These are phyloP conservation scores for Oryctes rhinoceros DNA, from an alignment of 1,140 invertebrate species.

Conservation along the genomic window DNA sequence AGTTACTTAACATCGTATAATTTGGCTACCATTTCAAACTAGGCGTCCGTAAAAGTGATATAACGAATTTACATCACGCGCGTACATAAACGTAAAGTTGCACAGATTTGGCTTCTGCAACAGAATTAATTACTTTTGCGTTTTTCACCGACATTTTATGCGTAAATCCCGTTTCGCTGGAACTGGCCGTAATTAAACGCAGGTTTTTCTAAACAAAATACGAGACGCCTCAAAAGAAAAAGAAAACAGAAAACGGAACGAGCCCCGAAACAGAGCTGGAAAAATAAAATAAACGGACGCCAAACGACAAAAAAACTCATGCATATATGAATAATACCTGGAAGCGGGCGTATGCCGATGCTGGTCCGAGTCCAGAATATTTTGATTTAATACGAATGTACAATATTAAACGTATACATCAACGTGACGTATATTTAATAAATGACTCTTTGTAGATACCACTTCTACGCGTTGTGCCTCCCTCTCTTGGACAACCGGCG, in stretches of 20 bases:
- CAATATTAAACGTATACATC: slow-evolving; percentile 28
- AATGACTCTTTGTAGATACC: slow-evolving; percentile 17
- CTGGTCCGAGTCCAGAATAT: neutral
- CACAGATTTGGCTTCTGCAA: neutral
- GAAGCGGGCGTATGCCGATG: neutral
- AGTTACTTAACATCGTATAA: too few relatives aligned
- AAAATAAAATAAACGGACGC: slow-evolving; percentile 4
- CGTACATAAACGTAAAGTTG: neutral
- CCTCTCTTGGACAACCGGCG: slow-evolving; percentile 2
- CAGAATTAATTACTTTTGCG: slow-evolving; percentile 12
- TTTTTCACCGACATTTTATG: slow-evolving; percentile 18
- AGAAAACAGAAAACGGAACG: slow-evolving; percentile 7
- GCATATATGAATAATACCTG: slow-evolving; percentile 29
- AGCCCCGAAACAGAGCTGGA: neutral
- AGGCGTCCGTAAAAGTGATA: neutral
- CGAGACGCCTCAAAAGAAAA: neutral
- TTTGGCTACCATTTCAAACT: too few relatives aligned
- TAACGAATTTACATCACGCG: neutral
- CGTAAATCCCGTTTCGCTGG: slow-evolving; percentile 7
- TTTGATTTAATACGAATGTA: slow-evolving; percentile 38
- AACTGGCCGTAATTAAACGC: neutral
- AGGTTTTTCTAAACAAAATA: slow-evolving; percentile 5
- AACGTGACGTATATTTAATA: slow-evolving; percentile 36
- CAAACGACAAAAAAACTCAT: slow-evolving; percentile 24
- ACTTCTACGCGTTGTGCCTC: neutral